These are phyloP conservation scores for Eurosta solidaginis DNA, from an alignment of 1,140 invertebrate species.

Conservation along the genomic window DNA sequence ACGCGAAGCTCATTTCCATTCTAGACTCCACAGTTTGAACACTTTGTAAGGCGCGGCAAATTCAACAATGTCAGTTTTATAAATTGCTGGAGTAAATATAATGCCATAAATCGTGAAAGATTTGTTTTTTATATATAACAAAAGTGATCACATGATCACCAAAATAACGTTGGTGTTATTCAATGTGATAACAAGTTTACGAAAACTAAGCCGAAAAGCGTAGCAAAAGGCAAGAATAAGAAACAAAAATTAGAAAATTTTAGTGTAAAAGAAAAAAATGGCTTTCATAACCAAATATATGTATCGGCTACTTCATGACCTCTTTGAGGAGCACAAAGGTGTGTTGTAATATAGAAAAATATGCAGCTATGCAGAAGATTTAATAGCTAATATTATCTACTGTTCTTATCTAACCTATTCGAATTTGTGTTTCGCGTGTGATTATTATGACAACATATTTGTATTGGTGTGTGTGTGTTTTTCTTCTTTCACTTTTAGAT, in stretches of 20 bases:
- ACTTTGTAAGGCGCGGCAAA: background rate
- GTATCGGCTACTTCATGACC: background rate
- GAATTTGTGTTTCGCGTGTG: too few species aligned
- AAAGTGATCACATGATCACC: background rate
- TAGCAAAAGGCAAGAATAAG: background rate
- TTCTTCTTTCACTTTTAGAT: too few species aligned
- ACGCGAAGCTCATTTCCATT: background rate
- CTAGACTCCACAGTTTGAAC: background rate
- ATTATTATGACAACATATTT: too few species aligned
- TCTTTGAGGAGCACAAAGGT: slow-evolving; percentile 15
- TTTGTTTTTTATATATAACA: background rate
- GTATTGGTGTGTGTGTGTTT: too few species aligned
- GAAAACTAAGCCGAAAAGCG: background rate
- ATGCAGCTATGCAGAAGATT: too few species aligned
- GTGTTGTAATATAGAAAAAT: too few species aligned
- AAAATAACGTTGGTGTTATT: too few species aligned
- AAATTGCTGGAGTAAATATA: too few species aligned
- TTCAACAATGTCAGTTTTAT: background rate
- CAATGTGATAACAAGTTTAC: too few species aligned
- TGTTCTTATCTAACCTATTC: too few species aligned
- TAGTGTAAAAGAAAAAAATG: background rate
- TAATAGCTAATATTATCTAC: too few species aligned
- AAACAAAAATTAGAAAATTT: background rate
- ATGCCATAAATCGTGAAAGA: too few species aligned
- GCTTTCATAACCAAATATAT: slow-evolving; percentile 23